phyloP scores from a whole-genome alignment of 2,797 vertebrate species.

The Semaprochilodus insignis region DNA sequence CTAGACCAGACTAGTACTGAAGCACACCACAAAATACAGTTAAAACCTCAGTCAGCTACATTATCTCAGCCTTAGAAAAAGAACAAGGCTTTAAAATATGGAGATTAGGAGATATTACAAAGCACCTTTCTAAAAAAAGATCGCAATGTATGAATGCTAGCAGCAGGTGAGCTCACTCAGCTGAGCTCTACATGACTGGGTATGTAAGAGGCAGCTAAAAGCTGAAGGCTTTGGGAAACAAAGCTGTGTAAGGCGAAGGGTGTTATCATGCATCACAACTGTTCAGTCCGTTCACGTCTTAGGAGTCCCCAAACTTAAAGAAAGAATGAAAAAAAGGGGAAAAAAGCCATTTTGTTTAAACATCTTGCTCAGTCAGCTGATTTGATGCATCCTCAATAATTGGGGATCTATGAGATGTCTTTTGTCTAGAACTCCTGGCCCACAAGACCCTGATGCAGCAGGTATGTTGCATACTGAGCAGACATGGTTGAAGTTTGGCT shows the following conservation, averaged over 20 bases:
- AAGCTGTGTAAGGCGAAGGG: constrained; percentile 19
- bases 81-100: not conserved
- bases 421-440: no score
- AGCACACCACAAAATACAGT: not conserved
- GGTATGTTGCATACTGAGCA: no score
- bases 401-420: no score
- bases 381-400: no score
- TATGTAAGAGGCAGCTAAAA: constrained; percentile 33
- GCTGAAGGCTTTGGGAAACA: constrained; percentile 19
- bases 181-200: constrained; percentile 35
- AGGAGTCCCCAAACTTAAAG: constrained; percentile 57
- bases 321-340: constrained; percentile 46
- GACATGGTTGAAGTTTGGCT: no score
- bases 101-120: no score
- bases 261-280: not conserved
- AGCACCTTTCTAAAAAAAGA: not conserved
- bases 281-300: constrained; percentile 4
- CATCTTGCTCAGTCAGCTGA: not conserved
- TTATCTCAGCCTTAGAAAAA: not conserved
- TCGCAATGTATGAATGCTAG: not conserved
- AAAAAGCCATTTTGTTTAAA: no score
- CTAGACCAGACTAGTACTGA: not conserved
- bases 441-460: no score
- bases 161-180: not conserved
- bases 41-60: not conserved